Base-by-base conservation (phyloP, 2,113 vertebrate genomes). In the Callospermophilus lateralis region DNA sequence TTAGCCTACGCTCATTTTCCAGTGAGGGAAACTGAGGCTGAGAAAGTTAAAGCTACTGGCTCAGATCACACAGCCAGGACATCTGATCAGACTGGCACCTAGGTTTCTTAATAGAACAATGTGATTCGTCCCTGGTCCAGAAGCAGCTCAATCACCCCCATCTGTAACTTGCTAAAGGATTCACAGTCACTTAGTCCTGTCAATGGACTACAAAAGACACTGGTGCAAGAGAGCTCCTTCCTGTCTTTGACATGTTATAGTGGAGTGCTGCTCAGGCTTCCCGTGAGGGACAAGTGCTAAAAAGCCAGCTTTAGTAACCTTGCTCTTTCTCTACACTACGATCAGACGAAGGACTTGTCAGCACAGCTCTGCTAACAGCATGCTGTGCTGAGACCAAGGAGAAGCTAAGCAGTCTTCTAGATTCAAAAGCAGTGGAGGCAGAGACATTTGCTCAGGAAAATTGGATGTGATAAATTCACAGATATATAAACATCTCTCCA, bases 141-240 rank as follows among this genome's bases (percentile, higher is more conserved):
- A 13, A 45, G 55, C 74, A 26, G 37, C 76, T 76, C 58, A 8
- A 7, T 28, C 61, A 13, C 2, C 30, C 30, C 76, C 15, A 6
- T 28, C 32, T 2, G 16, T 0, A 73, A 37, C 42, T 96, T 3
- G 37, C 48, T 83, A 10, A 72, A 86, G 39, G 45, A 4, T 3
- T 78, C 48, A 32, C n/a, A 16, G 73, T 45, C 70, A 45, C 15
- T 72, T 15, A 2, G 42, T n/a, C 61, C 37, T 34, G 0, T 24
- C 22, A 4, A 26, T 11, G 34, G 45, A 32, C 58, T 34, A 68
- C 76, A 96, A 91, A 17, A 13, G 77, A 48, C 78, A 89, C 37
- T 22, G 17, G 86, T 34, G 84, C 86, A 93, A 61, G 90, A 63
- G 94, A 51, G n/a, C 65, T 73, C 85, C 80, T 94, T 48, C 53